Percentiles rank a stretch among this genome's conserved stretches.
Conservation (phyloP, 1,140 invertebrate species). For the Pectinophora gossypiella region DNA sequence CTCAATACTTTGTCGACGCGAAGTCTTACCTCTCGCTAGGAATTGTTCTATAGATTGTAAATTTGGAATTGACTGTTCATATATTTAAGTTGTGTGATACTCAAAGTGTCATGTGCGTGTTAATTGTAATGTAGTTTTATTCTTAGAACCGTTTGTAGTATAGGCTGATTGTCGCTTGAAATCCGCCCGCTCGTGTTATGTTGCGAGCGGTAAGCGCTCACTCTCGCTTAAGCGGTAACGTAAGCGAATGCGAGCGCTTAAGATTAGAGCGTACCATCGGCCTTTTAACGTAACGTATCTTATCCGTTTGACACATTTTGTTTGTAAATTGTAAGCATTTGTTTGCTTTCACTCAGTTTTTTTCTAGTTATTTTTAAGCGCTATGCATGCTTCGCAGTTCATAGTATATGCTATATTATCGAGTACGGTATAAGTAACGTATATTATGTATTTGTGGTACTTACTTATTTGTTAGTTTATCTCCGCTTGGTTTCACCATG, state of each 20-base stretch:
- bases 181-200: too few species aligned
- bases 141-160: slow-evolving; percentile 27
- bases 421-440: slow-evolving; percentile 38
- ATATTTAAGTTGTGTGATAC: slow-evolving; percentile 24
- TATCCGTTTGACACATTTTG: slow-evolving; percentile 34
- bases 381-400: slow-evolving; percentile 74
- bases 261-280: too few species aligned
- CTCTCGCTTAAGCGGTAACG: too few species aligned
- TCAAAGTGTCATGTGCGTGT: slow-evolving; percentile 24
- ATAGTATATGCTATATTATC: slow-evolving; percentile 60
- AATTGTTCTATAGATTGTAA: slow-evolving; percentile 14
- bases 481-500: slow-evolving; percentile 55
- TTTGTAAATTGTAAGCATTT: slow-evolving; percentile 75
- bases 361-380: slow-evolving; percentile 44
- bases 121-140: not conserved
- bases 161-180: not conserved
- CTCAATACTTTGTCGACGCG: too few species aligned
- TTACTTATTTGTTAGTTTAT: slow-evolving; percentile 67
- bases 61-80: slow-evolving; percentile 12
- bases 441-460: slow-evolving; percentile 72
- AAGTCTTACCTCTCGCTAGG: too few species aligned
- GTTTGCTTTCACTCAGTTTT: slow-evolving; percentile 66
- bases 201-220: too few species aligned
- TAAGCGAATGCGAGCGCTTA: too few species aligned
- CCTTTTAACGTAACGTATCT: slow-evolving; percentile 27